Base-by-base conservation (phyloP, 2,888 invertebrate species). In the Agrotis puta region DNA sequence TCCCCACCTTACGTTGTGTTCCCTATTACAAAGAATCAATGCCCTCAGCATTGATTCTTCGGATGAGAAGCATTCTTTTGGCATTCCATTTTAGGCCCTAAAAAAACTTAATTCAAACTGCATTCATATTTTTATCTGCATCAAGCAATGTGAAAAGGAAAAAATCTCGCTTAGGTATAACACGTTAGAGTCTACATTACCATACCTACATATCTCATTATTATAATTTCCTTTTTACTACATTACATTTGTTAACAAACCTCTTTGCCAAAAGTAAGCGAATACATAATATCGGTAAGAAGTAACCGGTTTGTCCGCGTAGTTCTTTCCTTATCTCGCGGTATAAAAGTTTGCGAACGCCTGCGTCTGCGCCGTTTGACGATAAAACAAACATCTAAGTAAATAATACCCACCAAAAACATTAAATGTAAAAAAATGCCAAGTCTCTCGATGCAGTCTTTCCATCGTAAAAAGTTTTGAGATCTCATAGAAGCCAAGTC, bases 251-350 rank as follows among this genome's bases (percentile, higher is more conserved):
- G 54, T 50, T 70, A 61, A 54, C 33, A 22, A 64, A 58, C 43
- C 47, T 20, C 48, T 43, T 24, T 22, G 16, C 16, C 39, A n/a
- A 61, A 79, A 61, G 22, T 56, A 61, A 54, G 53, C 51, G 45
- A 67, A 56, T 20, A 43, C 45, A 54, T 63, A 68, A 68, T 47
- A 68, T 48, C 39, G 13, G 53, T 59, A 63, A 63, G 62, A 54
- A 59, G 58, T 63, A 77, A 80, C 77, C 81, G n/a, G 77, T 80
- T 75, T 56, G 24, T 74, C 45, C 50, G 20, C 50, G 62, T 54
- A n/a, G 13, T 16, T 68, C 54, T 24, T 58, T 58, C 27, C 48
- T 75, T 80, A 75, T 68, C 80, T 51, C 51, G 54, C 27, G 24
- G 4, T 18, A 20, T 22, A 48, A 68, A 63, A 68, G 47, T 63